phyloP scores from a whole-genome alignment of 2,888 invertebrate genomes.

The Sinentomon sp. region DNA sequence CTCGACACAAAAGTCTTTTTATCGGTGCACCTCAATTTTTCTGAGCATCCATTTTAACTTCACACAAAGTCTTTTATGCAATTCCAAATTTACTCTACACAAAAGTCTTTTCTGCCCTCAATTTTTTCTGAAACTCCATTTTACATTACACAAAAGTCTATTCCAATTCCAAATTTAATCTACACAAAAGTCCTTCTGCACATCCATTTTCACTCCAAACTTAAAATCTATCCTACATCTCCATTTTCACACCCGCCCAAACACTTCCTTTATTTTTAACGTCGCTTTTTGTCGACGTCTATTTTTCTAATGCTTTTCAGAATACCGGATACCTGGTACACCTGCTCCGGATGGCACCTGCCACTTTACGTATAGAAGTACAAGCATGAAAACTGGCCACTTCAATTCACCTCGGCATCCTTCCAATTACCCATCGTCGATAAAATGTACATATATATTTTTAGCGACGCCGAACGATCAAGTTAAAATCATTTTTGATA shows the following conservation, averaged over 20 bases:
- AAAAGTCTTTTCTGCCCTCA: too few relatives aligned
- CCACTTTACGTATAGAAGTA: slow-evolving; percentile 67
- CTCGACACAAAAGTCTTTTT: too few relatives aligned
- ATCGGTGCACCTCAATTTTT: too few relatives aligned
- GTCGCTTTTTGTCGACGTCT: too few relatives aligned
- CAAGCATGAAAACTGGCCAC: slow-evolving; percentile 59
- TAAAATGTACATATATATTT: slow-evolving; percentile 79
- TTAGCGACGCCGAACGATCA: slow-evolving; percentile 61
- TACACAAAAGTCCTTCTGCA: too few relatives aligned
- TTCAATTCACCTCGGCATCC: slow-evolving; percentile 91
- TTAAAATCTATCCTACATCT: too few relatives aligned
- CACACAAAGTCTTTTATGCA: too few relatives aligned
- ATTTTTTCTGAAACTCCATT: not conserved
- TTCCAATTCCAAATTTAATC: too few relatives aligned
- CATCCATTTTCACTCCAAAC: slow-evolving; percentile 1
- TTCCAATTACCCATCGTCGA: slow-evolving; percentile 81
- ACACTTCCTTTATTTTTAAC: too few relatives aligned
- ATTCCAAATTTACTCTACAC: too few relatives aligned
- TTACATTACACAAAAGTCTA: not conserved
- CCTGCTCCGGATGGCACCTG: slow-evolving; percentile 71
- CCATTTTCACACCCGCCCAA: too few relatives aligned
- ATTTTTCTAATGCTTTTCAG: slow-evolving; percentile 30
- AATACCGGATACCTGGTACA: slow-evolving; percentile 80
- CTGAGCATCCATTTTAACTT: too few relatives aligned
- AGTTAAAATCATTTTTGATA: slow-evolving; percentile 68